Base-by-base conservation (phyloP, 2,113 vertebrate species). In the Emydocephalus ijimae region DNA sequence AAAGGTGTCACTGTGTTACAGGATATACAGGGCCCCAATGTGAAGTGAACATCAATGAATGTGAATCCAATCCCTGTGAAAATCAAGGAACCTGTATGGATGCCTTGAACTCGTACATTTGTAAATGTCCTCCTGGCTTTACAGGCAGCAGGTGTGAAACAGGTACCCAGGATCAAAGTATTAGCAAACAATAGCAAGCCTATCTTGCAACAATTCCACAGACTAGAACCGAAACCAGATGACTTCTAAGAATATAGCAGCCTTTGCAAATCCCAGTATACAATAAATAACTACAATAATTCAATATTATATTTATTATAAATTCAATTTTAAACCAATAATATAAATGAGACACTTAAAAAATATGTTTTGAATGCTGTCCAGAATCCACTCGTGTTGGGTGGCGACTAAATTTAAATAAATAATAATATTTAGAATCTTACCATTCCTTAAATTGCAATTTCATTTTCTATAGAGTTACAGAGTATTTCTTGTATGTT, bases 71-170 rank as follows among this genome's bases (percentile, higher is more conserved):
- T 96, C 99, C 99, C 12, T 99, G 99, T 85, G 97, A 98, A 97
- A 99, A 99, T 85, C 98, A 98, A 39, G 99, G 98, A 89, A 99
- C 98, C 69, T 99, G 99, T 94, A 94, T 99, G 95, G 99, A 99
- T 95, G 98, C 98, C 24, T 97, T 98, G 90, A 98, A 98, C 56
- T 97, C 98, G 3, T 99, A 98, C 96, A 95, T 96, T 95, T 99
- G 99, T 97, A 98, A 98, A 97, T 99, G 99, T 97, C 98, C 94
- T 87, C 99, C 99, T 95, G 99, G 99, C 98, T 99, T 99, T 98
- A 99, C 99, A 96, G 99, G 99, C 98, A 99, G 97, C 98, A 98
- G 98, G 97, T 99, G 99, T 99, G 99, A 99, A 98, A 99, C 99
- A 99, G 99, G 99, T 99, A 99, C 97, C 97, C 97, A 98, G 93